These are phyloP conservation scores for Eupithecia tripunctaria DNA, from an alignment of 2,888 invertebrate genomes.

Conservation along the genomic window DNA sequence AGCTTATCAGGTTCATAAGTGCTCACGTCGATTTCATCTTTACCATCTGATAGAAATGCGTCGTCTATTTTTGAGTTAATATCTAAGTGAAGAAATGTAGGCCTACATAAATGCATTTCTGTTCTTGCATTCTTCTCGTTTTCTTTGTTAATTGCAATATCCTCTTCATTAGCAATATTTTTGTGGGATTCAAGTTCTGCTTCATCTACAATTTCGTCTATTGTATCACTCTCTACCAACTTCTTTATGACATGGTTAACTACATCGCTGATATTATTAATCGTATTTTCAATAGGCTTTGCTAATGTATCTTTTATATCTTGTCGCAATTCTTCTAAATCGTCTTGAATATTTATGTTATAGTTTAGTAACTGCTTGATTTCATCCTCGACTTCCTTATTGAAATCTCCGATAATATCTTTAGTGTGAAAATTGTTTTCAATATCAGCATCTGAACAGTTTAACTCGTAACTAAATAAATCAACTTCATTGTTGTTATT, in stretches of 20 bases:
- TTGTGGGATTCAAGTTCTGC: conserved; percentile 29
- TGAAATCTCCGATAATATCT: conserved; percentile 85
- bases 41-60: conserved; percentile 85
- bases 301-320: conserved; percentile 80
- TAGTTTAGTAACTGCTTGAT: conserved; percentile 80
- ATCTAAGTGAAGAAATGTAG: conserved; percentile 77
- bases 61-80: conserved; percentile 81
- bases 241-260: conserved; percentile 81
- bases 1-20: conserved; percentile 74
- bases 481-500: conserved; percentile 66
- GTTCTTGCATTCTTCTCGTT: conserved; percentile 72
- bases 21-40: conserved; percentile 80
- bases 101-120: conserved; percentile 77
- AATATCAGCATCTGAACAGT: conserved; percentile 72
- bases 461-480: conserved; percentile 58
- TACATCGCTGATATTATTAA: conserved; percentile 81
- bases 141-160: conserved; percentile 62
- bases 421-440: conserved; percentile 78
- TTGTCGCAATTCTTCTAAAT: conserved; percentile 77
- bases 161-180: conserved; percentile 53
- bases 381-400: conserved; percentile 85
- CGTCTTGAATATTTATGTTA: conserved; percentile 78
- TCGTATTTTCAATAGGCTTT: conserved; percentile 80
- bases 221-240: conserved; percentile 68
- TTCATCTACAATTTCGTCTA: conserved; percentile 52